Evolutionary conservation across 2,113 vertebrate species (phyloP).

Genomic region (Ictalurus furcatus): DNA sequence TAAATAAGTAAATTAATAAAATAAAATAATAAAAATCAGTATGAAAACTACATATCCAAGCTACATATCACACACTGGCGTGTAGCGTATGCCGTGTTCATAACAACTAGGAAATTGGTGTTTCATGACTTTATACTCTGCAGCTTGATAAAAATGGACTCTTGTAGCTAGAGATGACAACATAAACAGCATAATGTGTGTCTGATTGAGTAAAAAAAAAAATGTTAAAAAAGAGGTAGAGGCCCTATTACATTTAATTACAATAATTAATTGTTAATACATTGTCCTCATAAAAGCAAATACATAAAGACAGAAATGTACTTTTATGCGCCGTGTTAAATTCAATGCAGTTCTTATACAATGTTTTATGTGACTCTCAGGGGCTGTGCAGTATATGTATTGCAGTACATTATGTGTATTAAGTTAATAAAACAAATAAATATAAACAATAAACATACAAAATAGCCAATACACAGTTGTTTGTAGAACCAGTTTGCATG

Average conservation of each 20-base stretch:
- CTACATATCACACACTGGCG: too few species aligned
- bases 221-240: not conserved
- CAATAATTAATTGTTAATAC: not conserved
- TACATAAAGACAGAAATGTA: not conserved
- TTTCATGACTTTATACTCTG: not conserved
- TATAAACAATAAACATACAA: not conserved
- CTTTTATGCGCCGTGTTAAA: not conserved
- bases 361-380: not conserved
- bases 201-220: not conserved
- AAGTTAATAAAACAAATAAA: not conserved
- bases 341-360: not conserved
- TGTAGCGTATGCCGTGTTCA: not conserved
- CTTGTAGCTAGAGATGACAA: not conserved
- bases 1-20: not conserved
- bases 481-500: not conserved
- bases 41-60: not conserved
- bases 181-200: not conserved
- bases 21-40: not conserved
- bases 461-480: not conserved
- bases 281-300: not conserved
- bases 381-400: not conserved
- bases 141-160: not conserved
- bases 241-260: not conserved
- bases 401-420: not conserved
- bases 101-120: not conserved